Evolutionary conservation across 2,113 vertebrate species (phyloP), one percentile per base, ranked within the genome.

Genomic region (Sigmodon hispidus): DNA sequence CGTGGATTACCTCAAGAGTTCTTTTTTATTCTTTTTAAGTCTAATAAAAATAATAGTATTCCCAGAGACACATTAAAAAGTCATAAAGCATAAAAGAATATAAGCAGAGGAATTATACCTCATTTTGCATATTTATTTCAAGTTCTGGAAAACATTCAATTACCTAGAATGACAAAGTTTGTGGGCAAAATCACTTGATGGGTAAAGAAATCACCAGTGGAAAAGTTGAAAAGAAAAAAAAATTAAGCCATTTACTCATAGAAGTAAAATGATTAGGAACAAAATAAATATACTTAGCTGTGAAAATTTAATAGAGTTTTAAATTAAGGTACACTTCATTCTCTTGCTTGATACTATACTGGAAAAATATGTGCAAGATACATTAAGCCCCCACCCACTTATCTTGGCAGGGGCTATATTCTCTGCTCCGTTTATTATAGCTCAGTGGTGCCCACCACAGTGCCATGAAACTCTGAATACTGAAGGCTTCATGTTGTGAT

Each of bases 21-120:
- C 55, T 34, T 80, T 88, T 65, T 63, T 94, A n/a, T 73, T 43
- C 61, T 52, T 90, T 90, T 87, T 21, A 90, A 91, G 52, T 81
- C 89, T 63, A 85, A 96, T 93, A 87, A 93, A 87, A 93, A 91
- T 95, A 93, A 87, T 59, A 96, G 85, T 87, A 55, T 48, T 92
- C 70, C 87, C 94, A 84, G 16, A 92, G 88, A 81, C 63, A 93
- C 19, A 90, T 65, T 65, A 91, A 94, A 40, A 95, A 81, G 29
- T 79, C 72, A 86, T 96, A 83, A 94, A 93, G 65, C 72, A 96
- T 85, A 55, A 83, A 96, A 93, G 36, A 75, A 93, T 63, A 90
- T 31, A 85, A 89, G 29, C 81, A 87, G 31, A n/a, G 73, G 45
- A 59, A 88, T 95, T 87, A 81, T 75, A 48, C 61, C n/a, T 86